Percentiles rank a stretch among this genome's conserved stretches.
phyloP scores from a whole-genome alignment of 2,797 vertebrate genomes.

The Synaphobranchus kaupii region DNA sequence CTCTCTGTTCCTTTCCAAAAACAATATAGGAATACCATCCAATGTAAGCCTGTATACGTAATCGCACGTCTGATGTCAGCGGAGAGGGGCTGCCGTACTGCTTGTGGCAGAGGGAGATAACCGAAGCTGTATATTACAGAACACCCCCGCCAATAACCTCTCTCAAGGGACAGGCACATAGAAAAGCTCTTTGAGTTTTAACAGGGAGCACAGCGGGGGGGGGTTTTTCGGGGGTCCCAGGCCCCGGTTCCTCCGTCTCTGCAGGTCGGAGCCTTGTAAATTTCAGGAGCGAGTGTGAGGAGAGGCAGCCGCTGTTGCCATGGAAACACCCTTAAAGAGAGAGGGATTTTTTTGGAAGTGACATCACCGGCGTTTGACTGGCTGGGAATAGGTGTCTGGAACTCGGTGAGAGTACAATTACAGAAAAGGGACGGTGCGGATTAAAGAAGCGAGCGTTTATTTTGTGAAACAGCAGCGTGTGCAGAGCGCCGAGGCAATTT shows the following conservation, averaged over 20 bases:
- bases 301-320: conserved; percentile 10
- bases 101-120: not conserved
- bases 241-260: not conserved
- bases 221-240: not conserved
- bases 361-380: not conserved
- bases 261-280: not conserved
- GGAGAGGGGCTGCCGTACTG: not conserved
- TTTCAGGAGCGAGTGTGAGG: not conserved
- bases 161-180: not conserved
- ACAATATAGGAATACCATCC: not conserved
- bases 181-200: not conserved
- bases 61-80: not conserved
- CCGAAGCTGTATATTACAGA: not conserved
- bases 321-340: not conserved
- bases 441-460: not conserved
- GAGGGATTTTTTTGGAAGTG: not conserved
- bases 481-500: not conserved
- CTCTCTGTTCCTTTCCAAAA: not conserved
- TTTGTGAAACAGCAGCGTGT: not conserved
- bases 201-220: not conserved
- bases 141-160: not conserved
- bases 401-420: not conserved
- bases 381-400: not conserved
- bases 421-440: not conserved
- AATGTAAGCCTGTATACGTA: not conserved